These are phyloP conservation scores for Rhopalosiphum maidis DNA, from an alignment of 1,140 invertebrate genomes.

Conservation along the genomic window DNA sequence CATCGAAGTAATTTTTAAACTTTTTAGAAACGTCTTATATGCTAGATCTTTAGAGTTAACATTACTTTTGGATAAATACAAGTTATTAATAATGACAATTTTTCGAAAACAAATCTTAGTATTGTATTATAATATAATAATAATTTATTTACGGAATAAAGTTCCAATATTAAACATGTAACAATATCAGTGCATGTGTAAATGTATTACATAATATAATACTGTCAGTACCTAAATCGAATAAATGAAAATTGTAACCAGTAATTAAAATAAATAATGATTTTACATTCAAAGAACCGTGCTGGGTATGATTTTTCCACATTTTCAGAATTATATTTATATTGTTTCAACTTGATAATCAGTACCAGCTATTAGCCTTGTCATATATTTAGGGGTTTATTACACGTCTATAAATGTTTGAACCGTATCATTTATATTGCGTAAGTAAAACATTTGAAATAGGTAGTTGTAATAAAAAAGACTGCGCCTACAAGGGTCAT, in stretches of 20 bases:
- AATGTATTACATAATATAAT: too few relatives aligned
- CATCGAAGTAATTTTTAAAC: neutral
- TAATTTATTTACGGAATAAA: too few relatives aligned
- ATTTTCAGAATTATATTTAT: neutral
- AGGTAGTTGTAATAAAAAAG: neutral
- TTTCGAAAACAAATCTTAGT: neutral
- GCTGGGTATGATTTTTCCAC: neutral
- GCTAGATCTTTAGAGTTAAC: neutral
- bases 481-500: neutral
- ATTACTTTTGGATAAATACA: neutral
- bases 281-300: neutral
- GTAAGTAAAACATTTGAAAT: neutral
- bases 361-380: neutral
- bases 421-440: neutral
- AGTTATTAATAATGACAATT: too few relatives aligned
- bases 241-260: neutral
- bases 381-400: neutral
- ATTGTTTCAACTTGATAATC: neutral
- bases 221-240: too few relatives aligned
- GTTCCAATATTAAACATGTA: too few relatives aligned
- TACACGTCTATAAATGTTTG: neutral
- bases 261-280: neutral
- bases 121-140: too few relatives aligned
- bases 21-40: neutral
- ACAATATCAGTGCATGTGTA: too few relatives aligned